Evolutionary conservation across 2,113 vertebrate genomes (phyloP).

Genomic region (Stercorarius parasiticus): DNA sequence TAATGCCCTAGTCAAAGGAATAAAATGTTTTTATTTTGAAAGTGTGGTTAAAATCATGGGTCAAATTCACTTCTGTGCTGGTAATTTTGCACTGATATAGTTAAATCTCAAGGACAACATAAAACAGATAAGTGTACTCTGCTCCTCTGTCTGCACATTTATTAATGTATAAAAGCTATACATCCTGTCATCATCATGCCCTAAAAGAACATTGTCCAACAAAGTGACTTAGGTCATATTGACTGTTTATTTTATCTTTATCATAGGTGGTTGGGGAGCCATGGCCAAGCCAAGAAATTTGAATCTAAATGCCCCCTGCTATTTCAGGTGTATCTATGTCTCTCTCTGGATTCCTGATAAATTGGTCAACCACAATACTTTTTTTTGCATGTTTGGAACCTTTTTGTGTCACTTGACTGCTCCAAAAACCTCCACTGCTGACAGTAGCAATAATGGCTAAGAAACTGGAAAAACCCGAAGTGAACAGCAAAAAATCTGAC

Average conservation of each 20-base stretch:
- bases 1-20: neutral
- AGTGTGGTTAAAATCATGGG: neutral
- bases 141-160: neutral
- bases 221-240: neutral
- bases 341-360: neutral
- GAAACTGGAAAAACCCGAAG: neutral
- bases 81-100: neutral
- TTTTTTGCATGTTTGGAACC: neutral
- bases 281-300: neutral
- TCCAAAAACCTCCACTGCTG: neutral
- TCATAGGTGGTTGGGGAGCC: neutral
- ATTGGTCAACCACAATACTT: neutral
- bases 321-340: neutral
- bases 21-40: neutral
- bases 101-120: neutral
- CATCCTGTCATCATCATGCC: neutral
- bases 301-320: neutral
- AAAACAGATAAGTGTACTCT: neutral
- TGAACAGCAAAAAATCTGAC: neutral
- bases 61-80: neutral
- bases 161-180: neutral
- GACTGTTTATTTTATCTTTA: neutral
- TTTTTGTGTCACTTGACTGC: neutral
- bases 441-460: neutral
- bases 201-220: neutral